Conservation (phyloP, 2,888 invertebrate species). For the Dinocampus coccinellae region DNA sequence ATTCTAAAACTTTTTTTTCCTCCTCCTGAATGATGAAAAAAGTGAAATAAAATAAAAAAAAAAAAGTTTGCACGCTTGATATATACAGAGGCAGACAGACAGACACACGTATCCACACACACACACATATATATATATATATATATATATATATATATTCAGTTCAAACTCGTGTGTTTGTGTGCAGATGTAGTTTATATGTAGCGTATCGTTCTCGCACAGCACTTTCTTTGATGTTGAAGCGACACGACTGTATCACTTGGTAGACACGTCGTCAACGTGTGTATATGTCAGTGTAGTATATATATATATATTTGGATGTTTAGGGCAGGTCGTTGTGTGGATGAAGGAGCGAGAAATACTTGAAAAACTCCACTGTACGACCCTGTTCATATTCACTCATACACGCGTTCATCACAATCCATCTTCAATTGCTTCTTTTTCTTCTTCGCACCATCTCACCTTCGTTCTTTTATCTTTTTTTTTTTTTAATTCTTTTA, state of each 20-base stretch:
- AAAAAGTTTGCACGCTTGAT: constrained; percentile 42
- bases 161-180: no score
- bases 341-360: constrained; percentile 67
- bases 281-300: constrained; percentile 45
- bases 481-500: constrained; percentile 15
- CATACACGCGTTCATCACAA: constrained; percentile 36
- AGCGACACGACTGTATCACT: constrained; percentile 46
- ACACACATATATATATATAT: no score
- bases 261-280: constrained; percentile 43
- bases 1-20: not conserved
- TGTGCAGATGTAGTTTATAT: constrained; percentile 1
- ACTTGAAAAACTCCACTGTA: no score
- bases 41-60: not conserved
- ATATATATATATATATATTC: no score
- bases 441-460: constrained; percentile 18
- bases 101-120: no score
- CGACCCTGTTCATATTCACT: constrained; percentile 60
- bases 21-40: not conserved
- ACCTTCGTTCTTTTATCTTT: not conserved
- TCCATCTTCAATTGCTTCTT: not conserved
- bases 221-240: constrained; percentile 53
- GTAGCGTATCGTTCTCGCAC: constrained; percentile 43
- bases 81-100: no score
- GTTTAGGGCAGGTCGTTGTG: constrained; percentile 59
- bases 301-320: constrained; percentile 37